Evolutionary conservation across 2,113 vertebrate species (phyloP).

Genomic region (Psophia crepitans): DNA sequence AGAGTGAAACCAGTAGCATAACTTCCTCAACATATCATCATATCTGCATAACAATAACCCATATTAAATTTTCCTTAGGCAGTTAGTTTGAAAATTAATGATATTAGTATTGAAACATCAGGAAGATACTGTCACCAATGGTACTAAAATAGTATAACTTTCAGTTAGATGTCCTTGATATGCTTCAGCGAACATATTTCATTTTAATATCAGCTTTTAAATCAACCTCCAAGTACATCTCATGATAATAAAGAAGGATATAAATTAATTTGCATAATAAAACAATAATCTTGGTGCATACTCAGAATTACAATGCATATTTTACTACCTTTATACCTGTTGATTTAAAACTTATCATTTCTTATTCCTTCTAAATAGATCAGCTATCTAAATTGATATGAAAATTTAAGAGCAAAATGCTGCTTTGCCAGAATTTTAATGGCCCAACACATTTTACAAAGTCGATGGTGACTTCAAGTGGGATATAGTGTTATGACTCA

Average conservation of each 20-base stretch:
- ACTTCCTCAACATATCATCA: neutral
- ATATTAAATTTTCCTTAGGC: neutral
- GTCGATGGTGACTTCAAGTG: neutral
- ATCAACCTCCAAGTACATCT: conserved; percentile 31
- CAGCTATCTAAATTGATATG: neutral
- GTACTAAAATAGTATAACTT: neutral
- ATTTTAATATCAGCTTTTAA: conserved; percentile 54
- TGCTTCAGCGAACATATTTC: conserved; percentile 39
- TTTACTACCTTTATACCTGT: conserved; percentile 15
- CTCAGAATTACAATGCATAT: conserved; percentile 4
- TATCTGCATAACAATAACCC: neutral
- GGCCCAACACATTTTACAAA: neutral
- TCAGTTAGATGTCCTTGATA: conserved; percentile 25
- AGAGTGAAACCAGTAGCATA: neutral
- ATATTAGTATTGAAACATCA: conserved; percentile 23
- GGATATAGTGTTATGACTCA: neutral
- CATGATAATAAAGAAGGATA: conserved; percentile 31
- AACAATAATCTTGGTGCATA: conserved; percentile 33
- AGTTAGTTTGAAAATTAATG: conserved; percentile 15
- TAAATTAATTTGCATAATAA: conserved; percentile 62
- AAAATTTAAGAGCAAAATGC: neutral
- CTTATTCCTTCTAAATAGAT: neutral
- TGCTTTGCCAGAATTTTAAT: neutral
- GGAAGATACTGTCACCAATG: neutral
- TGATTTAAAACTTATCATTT: neutral